Evolutionary conservation across 2,888 invertebrate species (phyloP), one percentile per base, ranked within the genome.

Genomic region (Clunio marinus): DNA sequence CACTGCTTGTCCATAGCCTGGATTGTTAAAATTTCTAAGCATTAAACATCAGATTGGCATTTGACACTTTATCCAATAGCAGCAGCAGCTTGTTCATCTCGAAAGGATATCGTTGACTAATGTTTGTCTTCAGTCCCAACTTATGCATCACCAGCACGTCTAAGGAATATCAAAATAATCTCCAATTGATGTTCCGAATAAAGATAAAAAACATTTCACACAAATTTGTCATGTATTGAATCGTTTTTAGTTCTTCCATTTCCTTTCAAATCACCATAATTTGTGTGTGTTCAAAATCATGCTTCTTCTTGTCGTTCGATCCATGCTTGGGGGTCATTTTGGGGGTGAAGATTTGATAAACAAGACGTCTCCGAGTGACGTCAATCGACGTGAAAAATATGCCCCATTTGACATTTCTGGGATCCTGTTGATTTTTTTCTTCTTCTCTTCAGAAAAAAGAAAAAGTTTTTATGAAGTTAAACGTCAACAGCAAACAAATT

Each of bases 21-120:
- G 10, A 10, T 7, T 32, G 32, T 10, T 32, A 32, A 32, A 10
- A 32, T 7, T 7, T 32, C n/a, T n/a, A n/a, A n/a, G n/a, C n/a
- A n/a, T 32, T 32, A 32, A 32, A 32, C 32, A 32, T 4, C 13
- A 62, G 62, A 62, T 62, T 62, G 62, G 41, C 62, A 62, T 32
- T 62, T 62, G 45, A 62, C 62, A 62, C 62, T 41, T 41, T 62
- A 41, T 62, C 13, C n/a, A n/a, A n/a, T n/a, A n/a, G 37, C 41
- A 62, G 41, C 62, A 41, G 32, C 62, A 62, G 62, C 41, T 41
- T 41, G 37, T 37, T 62, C 45, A 32, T 32, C 13, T 15, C 45
- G 10, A 10, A 32, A 7, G 32, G 32, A 32, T 32, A 10, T 10
- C 4, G 32, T 10, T n/a, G n/a, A 8, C 35, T 32, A 13, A 8